Evolutionary conservation across 2,113 vertebrate species (phyloP).

Genomic region (Brachionichthys hirsutus): DNA sequence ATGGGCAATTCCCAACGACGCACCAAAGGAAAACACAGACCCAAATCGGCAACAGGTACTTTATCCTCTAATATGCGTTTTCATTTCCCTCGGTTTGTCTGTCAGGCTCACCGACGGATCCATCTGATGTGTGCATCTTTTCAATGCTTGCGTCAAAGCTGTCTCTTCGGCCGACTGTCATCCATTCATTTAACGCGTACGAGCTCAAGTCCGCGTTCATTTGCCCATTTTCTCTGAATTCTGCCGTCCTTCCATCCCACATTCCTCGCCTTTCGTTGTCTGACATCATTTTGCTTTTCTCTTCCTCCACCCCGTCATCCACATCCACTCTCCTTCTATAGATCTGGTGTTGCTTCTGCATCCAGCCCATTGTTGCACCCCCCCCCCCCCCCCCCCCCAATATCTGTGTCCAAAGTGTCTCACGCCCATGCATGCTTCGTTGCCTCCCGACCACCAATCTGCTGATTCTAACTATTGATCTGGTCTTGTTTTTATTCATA

Average conservation of each 20-base stretch:
- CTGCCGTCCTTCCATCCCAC: too few species aligned
- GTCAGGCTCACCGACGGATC: too few species aligned
- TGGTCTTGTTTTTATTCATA: not conserved
- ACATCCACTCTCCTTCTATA: not conserved
- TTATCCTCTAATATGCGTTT: conserved; percentile 3
- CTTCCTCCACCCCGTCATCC: not conserved
- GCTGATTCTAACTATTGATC: too few species aligned
- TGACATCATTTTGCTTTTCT: too few species aligned
- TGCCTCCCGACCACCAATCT: not conserved
- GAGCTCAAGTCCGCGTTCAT: too few species aligned
- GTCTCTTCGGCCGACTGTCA: not conserved
- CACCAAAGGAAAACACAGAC: conserved; percentile 80
- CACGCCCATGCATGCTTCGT: not conserved
- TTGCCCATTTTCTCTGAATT: too few species aligned
- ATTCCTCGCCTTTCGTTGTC: too few species aligned
- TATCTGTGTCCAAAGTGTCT: not conserved
- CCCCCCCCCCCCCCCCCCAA: not conserved
- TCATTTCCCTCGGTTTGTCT: not conserved
- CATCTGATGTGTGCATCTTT: not conserved
- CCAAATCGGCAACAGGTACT: conserved; percentile 80
- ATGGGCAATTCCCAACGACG: conserved; percentile 80
- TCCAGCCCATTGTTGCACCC: not conserved
- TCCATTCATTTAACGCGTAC: too few species aligned
- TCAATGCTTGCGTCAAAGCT: not conserved
- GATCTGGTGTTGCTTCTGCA: not conserved